Percentiles rank a stretch among this genome's conserved stretches.
Evolutionary conservation across 2,113 vertebrate species (phyloP).

Genomic region (Caloenas nicobarica): DNA sequence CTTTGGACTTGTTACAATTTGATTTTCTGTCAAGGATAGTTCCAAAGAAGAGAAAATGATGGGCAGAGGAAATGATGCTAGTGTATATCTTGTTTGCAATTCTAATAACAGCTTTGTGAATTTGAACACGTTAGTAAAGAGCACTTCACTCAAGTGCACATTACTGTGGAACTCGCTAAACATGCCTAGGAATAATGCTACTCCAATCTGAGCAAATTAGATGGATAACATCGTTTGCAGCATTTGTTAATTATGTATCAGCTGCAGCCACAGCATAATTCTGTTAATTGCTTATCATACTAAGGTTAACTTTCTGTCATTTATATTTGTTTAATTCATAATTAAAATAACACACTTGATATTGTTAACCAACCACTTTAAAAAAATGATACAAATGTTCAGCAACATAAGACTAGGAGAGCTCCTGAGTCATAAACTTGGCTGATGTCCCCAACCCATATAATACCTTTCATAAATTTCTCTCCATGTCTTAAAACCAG

Average conservation of each 20-base stretch:
- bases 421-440: background rate
- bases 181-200: background rate
- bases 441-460: background rate
- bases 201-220: constrained; percentile 3
- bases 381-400: background rate
- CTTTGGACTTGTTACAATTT: constrained; percentile 19
- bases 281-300: constrained; percentile 25
- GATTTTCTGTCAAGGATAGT: constrained; percentile 20
- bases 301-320: constrained; percentile 7
- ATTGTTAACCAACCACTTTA: background rate
- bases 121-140: constrained; percentile 35
- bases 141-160: constrained; percentile 53
- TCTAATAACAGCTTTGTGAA: constrained; percentile 41
- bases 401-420: background rate
- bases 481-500: background rate
- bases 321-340: constrained; percentile 12
- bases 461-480: background rate
- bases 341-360: constrained; percentile 4
- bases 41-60: constrained; percentile 21
- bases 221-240: constrained; percentile 9
- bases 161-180: constrained; percentile 29
- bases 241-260: constrained; percentile 30
- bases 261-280: constrained; percentile 2
- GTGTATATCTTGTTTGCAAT: constrained; percentile 39
- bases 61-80: background rate